Conservation (phyloP, 2,113 vertebrate species). For the Danio rerio region GRCz12tu NC_133178.1:20396501-20397000, state of each 20-base stretch:
- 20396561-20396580: neutral
- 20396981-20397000: neutral
- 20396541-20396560: neutral
- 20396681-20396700: neutral
- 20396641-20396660: neutral
- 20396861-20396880: slow-evolving; percentile 13
- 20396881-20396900: slow-evolving; percentile 23
- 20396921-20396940: neutral
- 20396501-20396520: neutral
- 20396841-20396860: slow-evolving; percentile 25
- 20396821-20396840: slow-evolving; percentile 4
- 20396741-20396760: slow-evolving; percentile 10
- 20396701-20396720: neutral
- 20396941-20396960: neutral
- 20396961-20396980: slow-evolving; percentile 10
- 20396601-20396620: neutral
- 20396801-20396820: slow-evolving; percentile 5
- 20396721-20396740: slow-evolving; percentile 21
- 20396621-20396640: neutral
- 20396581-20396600: neutral
- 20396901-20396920: slow-evolving; percentile 1
- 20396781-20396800: neutral
- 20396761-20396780: neutral
- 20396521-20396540: neutral
- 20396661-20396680: neutral